phyloP scores from a whole-genome alignment of 1,140 invertebrate genomes.

The Drosophila malerkotliana region DNA sequence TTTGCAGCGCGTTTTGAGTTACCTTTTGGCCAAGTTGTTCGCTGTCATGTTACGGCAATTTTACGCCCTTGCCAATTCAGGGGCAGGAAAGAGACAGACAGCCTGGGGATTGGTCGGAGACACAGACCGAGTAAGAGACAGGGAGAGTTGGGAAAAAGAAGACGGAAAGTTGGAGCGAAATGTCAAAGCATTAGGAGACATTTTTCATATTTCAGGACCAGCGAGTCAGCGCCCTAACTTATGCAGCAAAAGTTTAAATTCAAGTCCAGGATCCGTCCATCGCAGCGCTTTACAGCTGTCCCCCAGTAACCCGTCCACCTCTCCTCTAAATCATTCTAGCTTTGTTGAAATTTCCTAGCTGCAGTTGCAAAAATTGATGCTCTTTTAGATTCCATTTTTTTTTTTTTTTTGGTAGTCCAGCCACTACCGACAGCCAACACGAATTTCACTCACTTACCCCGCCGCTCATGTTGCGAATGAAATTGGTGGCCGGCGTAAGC shows the following conservation, averaged over 20 bases:
- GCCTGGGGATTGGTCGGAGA: constrained; percentile 21
- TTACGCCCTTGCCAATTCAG: constrained; percentile 79
- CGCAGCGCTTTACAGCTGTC: constrained; percentile 33
- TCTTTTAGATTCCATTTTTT: not conserved
- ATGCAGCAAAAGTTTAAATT: constrained; percentile 54
- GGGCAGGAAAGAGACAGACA: constrained; percentile 32
- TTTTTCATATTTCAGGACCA: constrained; percentile 50
- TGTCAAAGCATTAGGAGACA: constrained; percentile 48
- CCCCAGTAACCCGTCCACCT: not conserved
- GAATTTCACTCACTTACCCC: not conserved
- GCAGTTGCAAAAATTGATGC: constrained; percentile 75
- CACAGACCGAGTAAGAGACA: constrained; percentile 5
- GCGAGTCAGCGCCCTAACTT: constrained; percentile 50
- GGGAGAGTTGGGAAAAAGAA: constrained; percentile 26
- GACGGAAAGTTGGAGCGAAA: constrained; percentile 18
- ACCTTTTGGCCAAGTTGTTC: constrained; percentile 76
- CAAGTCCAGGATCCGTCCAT: constrained; percentile 28
- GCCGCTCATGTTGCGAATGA: constrained; percentile 13
- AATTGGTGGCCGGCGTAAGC: constrained; percentile 55
- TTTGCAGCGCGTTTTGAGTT: constrained; percentile 75
- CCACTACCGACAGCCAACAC: constrained; percentile 6
- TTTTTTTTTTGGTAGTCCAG: constrained; percentile 18
- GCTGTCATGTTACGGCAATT: constrained; percentile 82
- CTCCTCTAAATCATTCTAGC: constrained; percentile 2
- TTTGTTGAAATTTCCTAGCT: constrained; percentile 43